phyloP scores from a whole-genome alignment of 2,797 vertebrate genomes.

The Prunella strophiata region DNA sequence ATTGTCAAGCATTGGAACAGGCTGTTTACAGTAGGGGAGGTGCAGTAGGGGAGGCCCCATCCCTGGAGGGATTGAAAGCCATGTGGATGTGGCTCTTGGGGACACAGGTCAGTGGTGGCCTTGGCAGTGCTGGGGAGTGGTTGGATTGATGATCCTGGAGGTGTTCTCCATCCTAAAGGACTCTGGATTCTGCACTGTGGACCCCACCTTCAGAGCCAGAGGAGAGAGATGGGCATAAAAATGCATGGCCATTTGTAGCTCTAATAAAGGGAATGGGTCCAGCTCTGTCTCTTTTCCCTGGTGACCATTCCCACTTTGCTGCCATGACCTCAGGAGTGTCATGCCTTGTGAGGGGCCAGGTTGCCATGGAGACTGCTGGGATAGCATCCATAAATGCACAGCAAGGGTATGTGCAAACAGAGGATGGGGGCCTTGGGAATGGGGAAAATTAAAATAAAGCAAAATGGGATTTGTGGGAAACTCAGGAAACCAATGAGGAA shows the following conservation, averaged over 20 bases:
- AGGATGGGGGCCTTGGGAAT: not conserved
- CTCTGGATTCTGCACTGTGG: not conserved
- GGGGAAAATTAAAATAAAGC: not conserved
- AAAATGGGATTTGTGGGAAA: not conserved
- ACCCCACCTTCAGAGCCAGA: not conserved
- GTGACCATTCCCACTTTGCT: not conserved
- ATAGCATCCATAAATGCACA: not conserved
- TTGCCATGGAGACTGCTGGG: conserved; percentile 11
- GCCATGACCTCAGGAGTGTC: not conserved
- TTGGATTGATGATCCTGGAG: not conserved
- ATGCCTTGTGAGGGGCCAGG: not conserved
- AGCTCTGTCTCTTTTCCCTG: not conserved
- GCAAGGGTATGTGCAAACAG: not conserved
- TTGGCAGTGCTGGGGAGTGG: not conserved
- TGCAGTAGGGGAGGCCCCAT: not conserved
- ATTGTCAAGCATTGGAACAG: not conserved
- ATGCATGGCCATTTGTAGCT: not conserved
- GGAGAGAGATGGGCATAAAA: not conserved
- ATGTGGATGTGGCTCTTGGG: not conserved
- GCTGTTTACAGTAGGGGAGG: no score
- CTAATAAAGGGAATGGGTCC: not conserved
- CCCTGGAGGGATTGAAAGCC: not conserved
- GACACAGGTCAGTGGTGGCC: not conserved
- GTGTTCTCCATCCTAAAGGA: not conserved
- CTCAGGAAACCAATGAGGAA: not conserved